These are phyloP conservation scores for Ferrisia virgata DNA, from an alignment of 2,888 invertebrate species.

Conservation along the genomic window DNA sequence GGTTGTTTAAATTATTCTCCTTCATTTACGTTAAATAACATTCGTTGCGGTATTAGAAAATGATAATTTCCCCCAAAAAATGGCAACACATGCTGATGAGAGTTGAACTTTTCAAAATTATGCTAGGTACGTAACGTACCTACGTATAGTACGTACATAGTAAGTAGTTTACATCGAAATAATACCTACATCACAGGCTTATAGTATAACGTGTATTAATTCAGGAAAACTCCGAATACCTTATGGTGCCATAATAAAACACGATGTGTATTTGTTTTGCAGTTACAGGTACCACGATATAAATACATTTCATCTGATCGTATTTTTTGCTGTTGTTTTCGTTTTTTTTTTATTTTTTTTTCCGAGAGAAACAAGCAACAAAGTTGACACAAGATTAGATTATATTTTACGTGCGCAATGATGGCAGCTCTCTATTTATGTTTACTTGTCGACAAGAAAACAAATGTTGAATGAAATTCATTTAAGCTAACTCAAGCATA, in stretches of 20 bases:
- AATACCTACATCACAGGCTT: background rate
- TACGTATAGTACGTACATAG: too few species aligned
- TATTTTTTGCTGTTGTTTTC: too few species aligned
- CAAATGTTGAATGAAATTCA: background rate
- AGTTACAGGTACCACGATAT: background rate
- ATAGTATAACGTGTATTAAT: background rate
- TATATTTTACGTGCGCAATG: background rate
- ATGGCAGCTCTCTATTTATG: background rate
- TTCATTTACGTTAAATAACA: background rate
- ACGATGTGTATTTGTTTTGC: background rate
- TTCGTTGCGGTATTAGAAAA: background rate
- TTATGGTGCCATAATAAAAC: background rate
- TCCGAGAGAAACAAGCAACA: background rate
- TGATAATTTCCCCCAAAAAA: background rate
- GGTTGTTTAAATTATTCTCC: background rate
- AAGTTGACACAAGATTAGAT: background rate
- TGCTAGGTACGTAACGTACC: too few species aligned
- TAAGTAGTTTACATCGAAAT: background rate
- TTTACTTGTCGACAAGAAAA: background rate
- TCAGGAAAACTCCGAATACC: background rate
- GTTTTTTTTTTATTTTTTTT: background rate
- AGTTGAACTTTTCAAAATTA: background rate
- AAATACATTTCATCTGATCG: background rate
- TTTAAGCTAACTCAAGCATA: background rate
- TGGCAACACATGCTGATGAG: background rate